These are phyloP conservation scores for Euplagia quadripunctaria DNA, from an alignment of 2,888 invertebrate genomes.

Conservation along the genomic window DNA sequence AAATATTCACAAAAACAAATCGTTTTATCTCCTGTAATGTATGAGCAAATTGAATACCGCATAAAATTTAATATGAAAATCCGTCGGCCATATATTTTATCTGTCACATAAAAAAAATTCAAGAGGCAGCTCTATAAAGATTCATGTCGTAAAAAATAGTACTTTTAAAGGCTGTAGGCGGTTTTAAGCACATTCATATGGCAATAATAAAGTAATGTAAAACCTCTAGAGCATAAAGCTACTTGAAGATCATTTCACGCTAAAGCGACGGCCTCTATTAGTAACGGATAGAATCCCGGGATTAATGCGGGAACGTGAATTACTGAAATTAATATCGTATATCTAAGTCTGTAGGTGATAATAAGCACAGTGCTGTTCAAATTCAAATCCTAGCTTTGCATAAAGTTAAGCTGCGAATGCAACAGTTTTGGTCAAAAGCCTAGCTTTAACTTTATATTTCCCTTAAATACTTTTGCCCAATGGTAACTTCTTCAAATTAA, in stretches of 20 bases:
- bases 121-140: constrained; percentile 25
- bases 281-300: constrained; percentile 16
- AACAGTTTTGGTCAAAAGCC: neutral
- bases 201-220: constrained; percentile 22
- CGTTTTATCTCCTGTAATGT: constrained; percentile 36
- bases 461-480: too few relatives aligned
- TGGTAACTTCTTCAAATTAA: too few relatives aligned
- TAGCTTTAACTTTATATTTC: too few relatives aligned
- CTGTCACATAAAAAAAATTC: constrained; percentile 30
- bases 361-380: neutral
- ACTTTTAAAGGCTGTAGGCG: constrained; percentile 9
- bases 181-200: constrained; percentile 9
- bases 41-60: constrained; percentile 37
- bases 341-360: neutral
- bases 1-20: constrained; percentile 29
- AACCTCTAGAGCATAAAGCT: constrained; percentile 7
- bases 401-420: neutral
- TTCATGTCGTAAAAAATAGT: constrained; percentile 28
- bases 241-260: constrained; percentile 13
- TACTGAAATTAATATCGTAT: constrained; percentile 10
- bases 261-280: constrained; percentile 20
- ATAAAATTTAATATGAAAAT: constrained; percentile 38
- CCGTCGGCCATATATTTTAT: constrained; percentile 31
- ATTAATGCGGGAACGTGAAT: constrained; percentile 22
- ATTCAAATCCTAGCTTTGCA: neutral